phyloP scores from a whole-genome alignment of 2,113 vertebrate species.

The Heloderma charlesbogerti region DNA sequence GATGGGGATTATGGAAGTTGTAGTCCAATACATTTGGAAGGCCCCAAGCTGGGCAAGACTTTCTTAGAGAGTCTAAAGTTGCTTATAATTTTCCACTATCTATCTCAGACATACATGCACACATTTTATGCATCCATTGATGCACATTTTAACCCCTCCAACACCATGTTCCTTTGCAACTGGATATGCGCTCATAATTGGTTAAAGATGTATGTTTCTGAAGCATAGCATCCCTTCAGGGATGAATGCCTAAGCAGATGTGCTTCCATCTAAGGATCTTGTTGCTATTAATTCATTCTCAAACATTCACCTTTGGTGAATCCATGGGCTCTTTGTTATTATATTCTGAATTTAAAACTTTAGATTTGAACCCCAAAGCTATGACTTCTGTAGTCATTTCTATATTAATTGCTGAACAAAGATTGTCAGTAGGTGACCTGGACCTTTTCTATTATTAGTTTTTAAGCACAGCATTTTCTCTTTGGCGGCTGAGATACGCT shows the following conservation, averaged over 20 bases:
- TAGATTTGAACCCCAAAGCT: not conserved
- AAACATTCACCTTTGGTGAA: not conserved
- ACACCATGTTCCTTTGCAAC: not conserved
- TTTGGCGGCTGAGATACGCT: not conserved
- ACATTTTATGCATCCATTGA: not conserved
- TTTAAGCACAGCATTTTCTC: not conserved
- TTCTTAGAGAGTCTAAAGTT: not conserved
- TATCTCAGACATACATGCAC: not conserved
- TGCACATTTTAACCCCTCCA: not conserved
- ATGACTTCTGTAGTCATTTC: not conserved
- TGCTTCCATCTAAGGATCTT: not conserved
- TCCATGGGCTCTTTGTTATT: not conserved
- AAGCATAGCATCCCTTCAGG: not conserved
- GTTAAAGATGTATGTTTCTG: not conserved
- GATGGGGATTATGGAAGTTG: not conserved
- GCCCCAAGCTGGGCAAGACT: too few species aligned
- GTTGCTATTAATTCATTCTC: not conserved
- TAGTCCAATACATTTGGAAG: not conserved
- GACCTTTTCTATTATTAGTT: not conserved
- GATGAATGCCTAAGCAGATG: not conserved
- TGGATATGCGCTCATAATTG: not conserved
- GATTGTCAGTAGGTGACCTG: not conserved
- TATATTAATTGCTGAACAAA: not conserved
- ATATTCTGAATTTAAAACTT: constrained; percentile 1
- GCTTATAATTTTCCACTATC: not conserved